Conservation (phyloP, 2,797 vertebrate species). For the Semaprochilodus insignis region DNA sequence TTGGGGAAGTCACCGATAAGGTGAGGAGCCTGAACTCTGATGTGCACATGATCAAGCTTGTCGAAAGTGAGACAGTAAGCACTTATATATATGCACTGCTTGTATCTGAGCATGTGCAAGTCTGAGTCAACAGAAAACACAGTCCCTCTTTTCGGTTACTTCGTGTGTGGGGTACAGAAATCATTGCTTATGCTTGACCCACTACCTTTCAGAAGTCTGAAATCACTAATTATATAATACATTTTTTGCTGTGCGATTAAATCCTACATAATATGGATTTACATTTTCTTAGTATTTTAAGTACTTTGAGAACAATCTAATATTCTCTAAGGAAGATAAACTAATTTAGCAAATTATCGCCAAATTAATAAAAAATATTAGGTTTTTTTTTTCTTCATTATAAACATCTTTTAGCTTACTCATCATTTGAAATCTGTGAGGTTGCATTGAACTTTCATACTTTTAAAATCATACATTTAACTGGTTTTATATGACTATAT, state of each 20-base stretch:
- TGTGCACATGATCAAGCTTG: slow-evolving; percentile 50
- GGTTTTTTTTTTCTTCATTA: no score
- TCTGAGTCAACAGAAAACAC: slow-evolving; percentile 64
- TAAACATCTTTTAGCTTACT: no score
- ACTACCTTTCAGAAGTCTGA: background rate
- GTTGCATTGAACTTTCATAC: background rate
- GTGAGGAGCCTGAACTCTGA: slow-evolving; percentile 66
- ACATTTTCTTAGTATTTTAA: no score
- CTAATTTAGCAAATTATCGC: no score
- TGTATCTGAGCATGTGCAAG: slow-evolving; percentile 37
- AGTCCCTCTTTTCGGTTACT: slow-evolving; percentile 47
- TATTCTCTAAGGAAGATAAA: no score
- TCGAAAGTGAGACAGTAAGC: slow-evolving; percentile 19
- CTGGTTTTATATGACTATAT: background rate
- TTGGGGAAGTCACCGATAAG: slow-evolving; percentile 83
- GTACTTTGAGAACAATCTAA: no score
- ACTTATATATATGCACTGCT: slow-evolving; percentile 56
- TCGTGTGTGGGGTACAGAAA: slow-evolving; percentile 45
- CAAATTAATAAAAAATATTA: no score
- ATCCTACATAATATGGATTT: no score
- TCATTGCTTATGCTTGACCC: background rate
- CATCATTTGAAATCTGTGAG: background rate
- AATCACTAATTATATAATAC: no score
- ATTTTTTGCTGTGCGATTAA: no score
- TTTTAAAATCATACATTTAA: background rate